These are phyloP conservation scores for Gallinago undulata DNA, from an alignment of 2,113 vertebrate species.

Conservation along the genomic window DNA sequence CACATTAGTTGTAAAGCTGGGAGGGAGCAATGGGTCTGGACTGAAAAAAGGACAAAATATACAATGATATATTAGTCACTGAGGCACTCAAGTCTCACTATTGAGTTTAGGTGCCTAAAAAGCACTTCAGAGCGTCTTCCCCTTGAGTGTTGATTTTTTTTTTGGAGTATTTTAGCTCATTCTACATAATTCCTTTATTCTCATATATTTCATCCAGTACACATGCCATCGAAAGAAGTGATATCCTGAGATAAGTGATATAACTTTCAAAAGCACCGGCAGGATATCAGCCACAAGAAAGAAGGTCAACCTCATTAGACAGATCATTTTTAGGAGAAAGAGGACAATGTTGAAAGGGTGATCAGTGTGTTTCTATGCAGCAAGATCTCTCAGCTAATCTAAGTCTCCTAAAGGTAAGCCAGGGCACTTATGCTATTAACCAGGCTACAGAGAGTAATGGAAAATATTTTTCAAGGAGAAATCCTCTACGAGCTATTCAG, in stretches of 20 bases:
- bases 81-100: not conserved
- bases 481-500: not conserved
- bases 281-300: not conserved
- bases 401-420: not conserved
- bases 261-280: not conserved
- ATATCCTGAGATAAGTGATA: too few species aligned
- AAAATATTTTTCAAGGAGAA: conserved; percentile 12
- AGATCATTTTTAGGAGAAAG: not conserved
- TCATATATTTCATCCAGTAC: not conserved
- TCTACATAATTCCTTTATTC: not conserved
- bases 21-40: not conserved
- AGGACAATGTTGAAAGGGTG: not conserved
- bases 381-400: not conserved
- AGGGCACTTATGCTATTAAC: not conserved
- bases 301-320: not conserved
- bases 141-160: not conserved
- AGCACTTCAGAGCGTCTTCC: not conserved
- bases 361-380: not conserved
- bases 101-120: not conserved
- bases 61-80: not conserved
- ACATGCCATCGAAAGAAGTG: not conserved
- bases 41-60: not conserved
- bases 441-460: not conserved
- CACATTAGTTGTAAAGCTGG: not conserved
- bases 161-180: not conserved